Percentiles rank a stretch among this genome's conserved stretches.
Evolutionary conservation across 2,113 vertebrate species (phyloP).

Genomic region (Epinephelus lanceolatus): DNA sequence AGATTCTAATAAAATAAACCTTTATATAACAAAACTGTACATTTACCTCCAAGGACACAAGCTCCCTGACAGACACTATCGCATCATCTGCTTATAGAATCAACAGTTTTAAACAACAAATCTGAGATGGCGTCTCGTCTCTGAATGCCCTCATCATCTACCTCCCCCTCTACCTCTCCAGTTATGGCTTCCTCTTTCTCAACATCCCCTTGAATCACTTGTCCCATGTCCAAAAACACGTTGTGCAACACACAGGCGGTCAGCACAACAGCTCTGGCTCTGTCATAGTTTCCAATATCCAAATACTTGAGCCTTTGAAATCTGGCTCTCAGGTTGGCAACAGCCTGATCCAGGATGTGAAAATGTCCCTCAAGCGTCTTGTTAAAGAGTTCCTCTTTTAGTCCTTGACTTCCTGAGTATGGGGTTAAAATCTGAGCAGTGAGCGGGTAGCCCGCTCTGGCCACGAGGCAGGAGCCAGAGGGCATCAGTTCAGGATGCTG

Average conservation of each 20-base stretch:
- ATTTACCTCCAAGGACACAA: background rate
- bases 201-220: constrained; percentile 49
- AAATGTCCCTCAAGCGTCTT: constrained; percentile 69
- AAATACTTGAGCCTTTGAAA: constrained; percentile 79
- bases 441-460: constrained; percentile 76
- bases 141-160: constrained; percentile 73
- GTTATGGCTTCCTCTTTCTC: constrained; percentile 37
- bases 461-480: constrained; percentile 76
- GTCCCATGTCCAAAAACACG: constrained; percentile 72
- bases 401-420: constrained; percentile 32
- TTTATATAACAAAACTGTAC: background rate
- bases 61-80: background rate
- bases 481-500: constrained; percentile 72
- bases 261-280: constrained; percentile 78
- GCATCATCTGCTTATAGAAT: constrained; percentile 29
- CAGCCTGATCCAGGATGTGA: constrained; percentile 66
- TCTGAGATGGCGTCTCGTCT: constrained; percentile 71
- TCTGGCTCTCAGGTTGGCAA: constrained; percentile 71
- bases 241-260: constrained; percentile 83
- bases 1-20: constrained; percentile 13
- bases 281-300: constrained; percentile 79
- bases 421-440: constrained; percentile 78
- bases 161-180: constrained; percentile 47
- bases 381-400: constrained; percentile 79
- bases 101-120: constrained; percentile 65